Percentiles rank a stretch among this genome's conserved stretches.
phyloP scores from a whole-genome alignment of 2,113 vertebrate species.

The Ardeotis arabs region DNA sequence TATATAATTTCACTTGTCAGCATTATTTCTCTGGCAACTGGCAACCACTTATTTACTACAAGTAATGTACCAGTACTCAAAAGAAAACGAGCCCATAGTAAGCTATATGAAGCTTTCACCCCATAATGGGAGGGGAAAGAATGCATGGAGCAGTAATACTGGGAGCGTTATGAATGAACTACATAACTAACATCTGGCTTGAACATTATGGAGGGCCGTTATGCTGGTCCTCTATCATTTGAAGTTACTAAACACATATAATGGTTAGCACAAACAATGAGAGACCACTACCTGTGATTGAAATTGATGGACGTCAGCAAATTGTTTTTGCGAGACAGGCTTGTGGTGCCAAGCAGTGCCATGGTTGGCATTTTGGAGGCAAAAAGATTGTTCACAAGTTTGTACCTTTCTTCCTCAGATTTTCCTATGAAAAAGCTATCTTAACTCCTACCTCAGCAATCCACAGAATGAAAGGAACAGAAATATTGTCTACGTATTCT shows the following conservation, averaged over 20 bases:
- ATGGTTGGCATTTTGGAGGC: background rate
- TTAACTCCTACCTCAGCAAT: background rate
- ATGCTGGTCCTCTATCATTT: background rate
- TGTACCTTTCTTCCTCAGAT: background rate
- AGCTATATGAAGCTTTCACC: background rate
- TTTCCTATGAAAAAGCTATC: background rate
- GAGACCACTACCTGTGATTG: background rate
- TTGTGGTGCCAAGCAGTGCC: background rate
- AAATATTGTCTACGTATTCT: background rate
- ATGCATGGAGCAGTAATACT: background rate
- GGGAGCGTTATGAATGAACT: background rate
- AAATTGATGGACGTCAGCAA: background rate
- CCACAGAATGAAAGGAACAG: background rate
- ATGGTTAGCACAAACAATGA: background rate
- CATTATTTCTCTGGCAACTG: background rate
- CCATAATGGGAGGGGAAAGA: background rate
- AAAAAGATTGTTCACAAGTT: background rate
- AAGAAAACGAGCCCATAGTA: background rate
- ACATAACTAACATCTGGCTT: background rate
- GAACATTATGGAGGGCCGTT: background rate
- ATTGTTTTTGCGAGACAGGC: background rate
- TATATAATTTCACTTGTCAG: conserved; percentile 29
- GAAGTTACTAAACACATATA: background rate
- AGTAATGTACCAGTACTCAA: background rate
- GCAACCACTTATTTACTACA: conserved; percentile 45